A percentile compares a stretch with the other conserved stretches of the same genome.
These are phyloP conservation scores for Lepus oiostolus DNA, from an alignment of 2,797 vertebrate species.

Conservation along the genomic window DNA sequence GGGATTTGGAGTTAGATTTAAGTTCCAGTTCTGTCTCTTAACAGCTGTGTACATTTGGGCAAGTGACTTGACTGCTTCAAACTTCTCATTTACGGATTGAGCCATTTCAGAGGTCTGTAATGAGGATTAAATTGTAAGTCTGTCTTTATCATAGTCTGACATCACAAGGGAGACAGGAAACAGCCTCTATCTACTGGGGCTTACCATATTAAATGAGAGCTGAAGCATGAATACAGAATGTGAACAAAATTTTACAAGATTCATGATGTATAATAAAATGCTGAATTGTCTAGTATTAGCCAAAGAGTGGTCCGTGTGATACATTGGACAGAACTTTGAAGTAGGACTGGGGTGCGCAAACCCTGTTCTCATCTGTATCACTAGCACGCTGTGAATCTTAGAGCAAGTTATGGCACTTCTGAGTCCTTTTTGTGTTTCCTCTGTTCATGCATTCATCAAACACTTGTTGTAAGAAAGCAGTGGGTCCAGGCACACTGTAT, in stretches of 20 bases:
- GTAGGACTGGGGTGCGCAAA: neutral
- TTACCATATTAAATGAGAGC: neutral
- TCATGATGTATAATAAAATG: neutral
- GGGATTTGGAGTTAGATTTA: neutral
- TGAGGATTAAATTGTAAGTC: neutral
- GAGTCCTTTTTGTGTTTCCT: neutral
- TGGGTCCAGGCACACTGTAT: neutral
- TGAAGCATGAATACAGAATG: slow-evolving; percentile 10
- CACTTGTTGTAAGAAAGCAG: neutral
- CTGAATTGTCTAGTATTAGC: slow-evolving; percentile 9
- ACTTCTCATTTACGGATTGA: neutral
- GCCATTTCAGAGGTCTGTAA: neutral
- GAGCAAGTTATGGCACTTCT: neutral
- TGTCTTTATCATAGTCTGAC: neutral
- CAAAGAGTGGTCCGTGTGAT: neutral
- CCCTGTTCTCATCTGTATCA: neutral
- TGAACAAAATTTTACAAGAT: slow-evolving; percentile 11
- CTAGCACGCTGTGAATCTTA: neutral
- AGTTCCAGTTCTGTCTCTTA: neutral
- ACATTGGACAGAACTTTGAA: neutral
- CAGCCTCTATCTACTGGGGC: neutral
- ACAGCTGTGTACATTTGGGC: neutral
- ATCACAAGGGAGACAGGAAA: neutral
- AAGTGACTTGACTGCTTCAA: neutral
- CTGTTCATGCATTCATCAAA: neutral